A percentile compares a stretch with the other conserved stretches of the same genome.
phyloP scores from a whole-genome alignment of 2,888 invertebrate genomes.

The Agonum fuliginosum region DNA sequence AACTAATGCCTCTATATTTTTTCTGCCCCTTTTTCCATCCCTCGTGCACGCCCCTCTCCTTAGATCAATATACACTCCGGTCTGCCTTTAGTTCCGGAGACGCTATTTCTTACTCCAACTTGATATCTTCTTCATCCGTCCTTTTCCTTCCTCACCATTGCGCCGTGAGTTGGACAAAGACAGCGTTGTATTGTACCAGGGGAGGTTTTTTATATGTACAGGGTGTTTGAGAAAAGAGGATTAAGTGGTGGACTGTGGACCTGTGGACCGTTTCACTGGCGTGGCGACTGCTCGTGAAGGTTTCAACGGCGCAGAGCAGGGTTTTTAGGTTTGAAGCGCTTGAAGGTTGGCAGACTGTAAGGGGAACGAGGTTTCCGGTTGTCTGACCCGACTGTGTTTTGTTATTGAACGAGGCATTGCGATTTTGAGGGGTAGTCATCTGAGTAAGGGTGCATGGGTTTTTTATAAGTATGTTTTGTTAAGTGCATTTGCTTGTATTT shows the following conservation, averaged over 20 bases:
- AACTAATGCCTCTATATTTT: too few species aligned
- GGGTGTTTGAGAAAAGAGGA: conserved; percentile 53
- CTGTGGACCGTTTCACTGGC: too few species aligned
- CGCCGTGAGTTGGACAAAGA: not conserved
- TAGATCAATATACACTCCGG: conserved; percentile 9
- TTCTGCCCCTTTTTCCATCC: not conserved
- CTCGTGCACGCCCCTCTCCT: not conserved
- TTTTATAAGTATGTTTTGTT: too few species aligned
- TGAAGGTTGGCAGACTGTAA: too few species aligned
- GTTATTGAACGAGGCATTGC: too few species aligned
- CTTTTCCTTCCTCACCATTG: not conserved
- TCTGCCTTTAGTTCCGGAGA: not conserved
- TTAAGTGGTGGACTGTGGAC: conserved; percentile 48
- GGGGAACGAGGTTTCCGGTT: not conserved
- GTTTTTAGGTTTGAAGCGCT: not conserved
- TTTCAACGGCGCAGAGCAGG: too few species aligned
- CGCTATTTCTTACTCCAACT: conserved; percentile 14
- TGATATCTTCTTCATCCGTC: not conserved
- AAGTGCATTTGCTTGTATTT: too few species aligned
- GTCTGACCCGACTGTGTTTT: not conserved
- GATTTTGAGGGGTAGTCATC: too few species aligned
- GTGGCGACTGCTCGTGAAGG: not conserved
- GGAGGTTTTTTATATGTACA: conserved; percentile 35
- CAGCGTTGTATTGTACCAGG: not conserved
- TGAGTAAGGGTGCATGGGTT: too few species aligned